Percentiles rank a stretch among this genome's conserved stretches.
phyloP scores from a whole-genome alignment of 1,140 invertebrate species.

The Eriocheir sinensis region DNA sequence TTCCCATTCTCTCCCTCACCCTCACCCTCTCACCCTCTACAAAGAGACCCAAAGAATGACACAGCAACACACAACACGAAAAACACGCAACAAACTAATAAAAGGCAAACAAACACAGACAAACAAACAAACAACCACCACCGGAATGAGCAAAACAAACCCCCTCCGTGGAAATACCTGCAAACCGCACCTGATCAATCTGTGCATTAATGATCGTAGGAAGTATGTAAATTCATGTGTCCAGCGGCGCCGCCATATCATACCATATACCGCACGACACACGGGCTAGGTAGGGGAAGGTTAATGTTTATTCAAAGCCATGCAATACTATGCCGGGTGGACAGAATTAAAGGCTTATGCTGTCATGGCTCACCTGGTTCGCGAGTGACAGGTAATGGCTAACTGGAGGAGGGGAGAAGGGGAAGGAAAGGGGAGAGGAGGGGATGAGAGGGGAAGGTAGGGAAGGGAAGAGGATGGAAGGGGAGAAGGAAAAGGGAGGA shows the following conservation, averaged over 20 bases:
- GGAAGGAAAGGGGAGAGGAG: neutral
- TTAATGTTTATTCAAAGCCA: conserved; percentile 1
- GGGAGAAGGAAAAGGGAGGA: no score
- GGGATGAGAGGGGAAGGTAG: neutral
- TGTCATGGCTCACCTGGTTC: neutral
- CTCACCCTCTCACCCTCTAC: neutral
- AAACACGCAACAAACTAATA: neutral
- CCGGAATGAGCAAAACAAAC: no score
- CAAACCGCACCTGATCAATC: neutral
- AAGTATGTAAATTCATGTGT: conserved; percentile 16
- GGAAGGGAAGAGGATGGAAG: neutral
- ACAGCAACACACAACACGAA: neutral
- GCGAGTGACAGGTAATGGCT: neutral
- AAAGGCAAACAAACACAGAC: no score
- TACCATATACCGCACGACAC: no score
- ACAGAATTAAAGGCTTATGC: neutral
- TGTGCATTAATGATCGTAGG: conserved; percentile 6
- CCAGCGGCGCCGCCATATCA: no score
- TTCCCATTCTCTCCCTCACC: neutral
- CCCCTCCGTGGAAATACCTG: no score
- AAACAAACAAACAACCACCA: no score
- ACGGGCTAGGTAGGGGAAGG: no score
- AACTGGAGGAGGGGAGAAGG: neutral
- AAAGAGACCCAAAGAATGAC: neutral
- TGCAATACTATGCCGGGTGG: conserved; percentile 8